phyloP scores from a whole-genome alignment of 2,797 vertebrate species.

The Mycteria americana region DNA sequence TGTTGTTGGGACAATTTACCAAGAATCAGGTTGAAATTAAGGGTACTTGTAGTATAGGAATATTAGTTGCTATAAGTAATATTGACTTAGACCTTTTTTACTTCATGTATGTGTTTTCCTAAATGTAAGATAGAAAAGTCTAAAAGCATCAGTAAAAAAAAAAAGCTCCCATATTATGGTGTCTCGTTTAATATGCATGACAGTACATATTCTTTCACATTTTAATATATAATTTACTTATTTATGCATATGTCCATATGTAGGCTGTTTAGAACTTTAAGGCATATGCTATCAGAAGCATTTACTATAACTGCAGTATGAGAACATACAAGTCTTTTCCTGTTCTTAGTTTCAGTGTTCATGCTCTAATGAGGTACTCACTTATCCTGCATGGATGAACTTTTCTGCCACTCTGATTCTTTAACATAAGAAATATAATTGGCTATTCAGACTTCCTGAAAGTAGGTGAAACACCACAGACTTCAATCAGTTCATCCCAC shows the following conservation, averaged over 20 bases:
- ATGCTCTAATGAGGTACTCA: neutral
- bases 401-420: neutral
- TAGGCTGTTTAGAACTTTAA: neutral
- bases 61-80: neutral
- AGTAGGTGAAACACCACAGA: neutral
- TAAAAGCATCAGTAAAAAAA: neutral
- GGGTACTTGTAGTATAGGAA: neutral
- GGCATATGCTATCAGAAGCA: neutral
- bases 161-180: fast-evolving
- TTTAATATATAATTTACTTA: neutral
- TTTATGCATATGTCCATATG: neutral
- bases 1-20: neutral
- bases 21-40: neutral
- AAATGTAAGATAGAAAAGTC: neutral
- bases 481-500: slow-evolving; percentile 6
- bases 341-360: neutral
- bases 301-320: neutral
- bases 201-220: neutral
- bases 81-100: neutral
- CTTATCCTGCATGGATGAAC: neutral
- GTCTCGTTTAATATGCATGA: neutral
- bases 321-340: neutral
- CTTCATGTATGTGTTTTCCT: neutral
- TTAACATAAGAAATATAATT: slow-evolving; percentile 10
- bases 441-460: slow-evolving; percentile 3